phyloP scores from a whole-genome alignment of 2,113 vertebrate species.

The Sinocyclocheilus grahami region DNA sequence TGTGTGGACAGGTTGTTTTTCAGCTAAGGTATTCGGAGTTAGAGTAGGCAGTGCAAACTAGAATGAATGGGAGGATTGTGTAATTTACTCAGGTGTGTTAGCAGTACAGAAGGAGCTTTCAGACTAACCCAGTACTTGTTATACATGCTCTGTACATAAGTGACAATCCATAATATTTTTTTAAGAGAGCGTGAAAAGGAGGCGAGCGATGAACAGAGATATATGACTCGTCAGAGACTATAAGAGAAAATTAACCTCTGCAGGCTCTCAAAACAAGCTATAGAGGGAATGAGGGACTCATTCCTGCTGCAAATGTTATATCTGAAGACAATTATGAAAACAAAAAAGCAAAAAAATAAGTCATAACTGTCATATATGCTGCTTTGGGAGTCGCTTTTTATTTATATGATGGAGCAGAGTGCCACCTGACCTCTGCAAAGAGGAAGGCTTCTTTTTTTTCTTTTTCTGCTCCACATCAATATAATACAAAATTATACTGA shows the following conservation, averaged over 20 bases:
- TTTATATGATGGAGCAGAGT: constrained; percentile 58
- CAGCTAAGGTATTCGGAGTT: constrained; percentile 50
- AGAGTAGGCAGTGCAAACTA: constrained; percentile 55
- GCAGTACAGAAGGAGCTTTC: constrained; percentile 55
- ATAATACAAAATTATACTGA: constrained; percentile 59
- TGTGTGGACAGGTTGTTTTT: constrained; percentile 34
- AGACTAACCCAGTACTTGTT: constrained; percentile 55
- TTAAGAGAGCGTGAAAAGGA: constrained; percentile 30
- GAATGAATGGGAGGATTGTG: constrained; percentile 53
- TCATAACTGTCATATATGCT: constrained; percentile 71
- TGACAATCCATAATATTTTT: constrained; percentile 60
- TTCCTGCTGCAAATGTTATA: constrained; percentile 41
- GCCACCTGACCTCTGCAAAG: constrained; percentile 53
- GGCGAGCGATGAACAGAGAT: constrained; percentile 4
- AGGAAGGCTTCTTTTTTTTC: constrained; percentile 53
- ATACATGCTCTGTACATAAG: constrained; percentile 64
- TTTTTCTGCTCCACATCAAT: constrained; percentile 71
- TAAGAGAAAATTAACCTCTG: constrained; percentile 59
- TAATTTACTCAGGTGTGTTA: constrained; percentile 67
- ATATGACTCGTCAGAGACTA: not conserved
- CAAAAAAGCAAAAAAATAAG: no score
- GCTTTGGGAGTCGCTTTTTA: constrained; percentile 67
- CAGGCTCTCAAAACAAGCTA: constrained; percentile 53
- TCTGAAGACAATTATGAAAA: constrained; percentile 5
- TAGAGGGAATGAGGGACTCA: constrained; percentile 26